Conservation (phyloP, 2,797 vertebrate genomes). For the Schizopygopsis pylzovi region DNA sequence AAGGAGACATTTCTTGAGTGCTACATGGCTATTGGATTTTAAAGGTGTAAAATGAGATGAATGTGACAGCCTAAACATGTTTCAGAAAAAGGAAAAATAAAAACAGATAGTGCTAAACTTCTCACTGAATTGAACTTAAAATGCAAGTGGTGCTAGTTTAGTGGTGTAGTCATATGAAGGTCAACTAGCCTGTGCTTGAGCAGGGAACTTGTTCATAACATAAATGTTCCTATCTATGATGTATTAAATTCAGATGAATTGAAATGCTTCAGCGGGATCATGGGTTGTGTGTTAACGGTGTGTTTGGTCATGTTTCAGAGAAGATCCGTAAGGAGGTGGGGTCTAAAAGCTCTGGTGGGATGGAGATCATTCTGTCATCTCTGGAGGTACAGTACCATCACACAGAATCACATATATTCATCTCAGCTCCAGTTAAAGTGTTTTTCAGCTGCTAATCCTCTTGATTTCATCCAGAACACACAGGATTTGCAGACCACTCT, state of each 20-base stretch:
- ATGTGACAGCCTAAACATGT: background rate
- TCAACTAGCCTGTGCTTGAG: background rate
- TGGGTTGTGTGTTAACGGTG: background rate
- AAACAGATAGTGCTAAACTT: background rate
- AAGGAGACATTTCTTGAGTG: slow-evolving; percentile 18
- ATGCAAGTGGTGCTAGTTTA: background rate
- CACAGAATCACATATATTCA: background rate
- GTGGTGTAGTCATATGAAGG: background rate
- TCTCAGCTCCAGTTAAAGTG: background rate
- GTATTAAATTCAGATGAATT: background rate
- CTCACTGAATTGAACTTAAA: background rate
- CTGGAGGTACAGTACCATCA: slow-evolving; percentile 83
- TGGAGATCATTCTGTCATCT: slow-evolving; percentile 91
- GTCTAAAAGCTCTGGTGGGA: slow-evolving; percentile 92
- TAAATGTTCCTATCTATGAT: too few species aligned
- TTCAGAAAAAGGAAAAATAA: background rate
- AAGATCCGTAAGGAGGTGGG: slow-evolving; percentile 96
- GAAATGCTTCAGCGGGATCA: background rate
- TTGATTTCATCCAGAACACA: slow-evolving; percentile 81
- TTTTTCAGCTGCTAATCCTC: background rate
- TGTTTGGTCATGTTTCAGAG: slow-evolving; percentile 81
- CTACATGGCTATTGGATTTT: slow-evolving; percentile 13
- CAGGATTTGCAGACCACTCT: slow-evolving; percentile 88
- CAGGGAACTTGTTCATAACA: background rate
- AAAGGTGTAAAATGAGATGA: slow-evolving; percentile 15